Percentiles rank a stretch among this genome's conserved stretches.
Conservation (phyloP, 2,113 vertebrate genomes). For the Crotalus helleri region DNA sequence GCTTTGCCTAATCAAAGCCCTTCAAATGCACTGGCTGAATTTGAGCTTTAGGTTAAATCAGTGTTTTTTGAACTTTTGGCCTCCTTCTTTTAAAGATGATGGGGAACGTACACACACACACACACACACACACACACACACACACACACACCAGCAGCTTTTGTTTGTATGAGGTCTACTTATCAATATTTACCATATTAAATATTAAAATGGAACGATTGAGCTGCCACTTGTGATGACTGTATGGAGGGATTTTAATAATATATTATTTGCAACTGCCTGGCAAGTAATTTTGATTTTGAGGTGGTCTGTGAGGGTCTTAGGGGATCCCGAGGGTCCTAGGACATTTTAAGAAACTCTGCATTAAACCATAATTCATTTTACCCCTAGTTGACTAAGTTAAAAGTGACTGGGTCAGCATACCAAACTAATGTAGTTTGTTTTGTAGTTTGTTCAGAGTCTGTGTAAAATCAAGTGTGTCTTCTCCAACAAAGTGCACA, state of each 20-base stretch:
- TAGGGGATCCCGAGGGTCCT: not conserved
- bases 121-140: too few relatives aligned
- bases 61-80: not conserved
- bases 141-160: not conserved
- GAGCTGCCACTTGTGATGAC: not conserved
- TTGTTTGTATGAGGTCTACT: not conserved
- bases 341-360: not conserved
- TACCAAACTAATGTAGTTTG: not conserved
- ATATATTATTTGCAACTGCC: not conserved
- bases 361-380: not conserved
- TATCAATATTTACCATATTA: not conserved
- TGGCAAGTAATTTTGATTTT: not conserved
- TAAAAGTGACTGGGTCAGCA: not conserved
- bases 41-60: not conserved
- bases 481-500: not conserved
- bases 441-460: not conserved
- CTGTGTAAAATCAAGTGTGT: not conserved
- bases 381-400: not conserved
- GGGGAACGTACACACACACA: not conserved
- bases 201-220: not conserved
- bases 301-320: not conserved
- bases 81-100: not conserved
- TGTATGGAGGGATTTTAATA: not conserved
- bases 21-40: not conserved
- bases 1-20: not conserved